phyloP scores from a whole-genome alignment of 2,888 invertebrate species.

The Elmis aenea region DNA sequence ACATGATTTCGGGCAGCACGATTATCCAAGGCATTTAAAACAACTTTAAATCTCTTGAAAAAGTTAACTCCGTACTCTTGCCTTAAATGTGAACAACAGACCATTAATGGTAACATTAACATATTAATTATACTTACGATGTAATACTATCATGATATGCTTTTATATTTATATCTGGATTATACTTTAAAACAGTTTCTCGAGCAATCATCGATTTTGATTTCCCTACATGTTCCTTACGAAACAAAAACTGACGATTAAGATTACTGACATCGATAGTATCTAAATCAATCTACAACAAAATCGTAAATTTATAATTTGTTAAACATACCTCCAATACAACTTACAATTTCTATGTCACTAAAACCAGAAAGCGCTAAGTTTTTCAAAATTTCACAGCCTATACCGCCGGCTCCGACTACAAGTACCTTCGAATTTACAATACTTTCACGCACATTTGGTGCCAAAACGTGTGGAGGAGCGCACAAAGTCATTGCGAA shows the following conservation, averaged over 20 bases:
- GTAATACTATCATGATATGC: slow-evolving; percentile 93
- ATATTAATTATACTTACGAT: slow-evolving; percentile 56
- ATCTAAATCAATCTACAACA: slow-evolving; percentile 93
- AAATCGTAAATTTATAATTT: slow-evolving; percentile 9
- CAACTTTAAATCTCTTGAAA: slow-evolving; percentile 85
- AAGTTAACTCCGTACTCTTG: slow-evolving; percentile 85
- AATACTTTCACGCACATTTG: slow-evolving; percentile 61
- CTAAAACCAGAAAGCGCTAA: slow-evolving; percentile 91
- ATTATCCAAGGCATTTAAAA: slow-evolving; percentile 97
- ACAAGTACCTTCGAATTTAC: slow-evolving; percentile 72
- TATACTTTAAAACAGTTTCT: slow-evolving; percentile 82
- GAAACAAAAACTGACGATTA: slow-evolving; percentile 98
- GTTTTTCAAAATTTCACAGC: slow-evolving; percentile 97
- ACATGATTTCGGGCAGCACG: slow-evolving; percentile 95
- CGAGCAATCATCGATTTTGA: slow-evolving; percentile 91
- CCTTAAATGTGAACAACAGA: slow-evolving; percentile 52
- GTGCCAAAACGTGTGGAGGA: slow-evolving; percentile 62
- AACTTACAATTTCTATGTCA: slow-evolving; percentile 88
- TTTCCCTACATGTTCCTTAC: slow-evolving; percentile 96
- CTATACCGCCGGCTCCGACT: slow-evolving; percentile 98
- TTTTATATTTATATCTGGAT: slow-evolving; percentile 81
- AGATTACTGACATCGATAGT: slow-evolving; percentile 99
- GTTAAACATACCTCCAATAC: neutral
- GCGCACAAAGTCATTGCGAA: too few relatives aligned
- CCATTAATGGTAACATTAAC: slow-evolving; percentile 5